phyloP scores from a whole-genome alignment of 1,140 invertebrate genomes.

The Drosophila ficusphila region DNA sequence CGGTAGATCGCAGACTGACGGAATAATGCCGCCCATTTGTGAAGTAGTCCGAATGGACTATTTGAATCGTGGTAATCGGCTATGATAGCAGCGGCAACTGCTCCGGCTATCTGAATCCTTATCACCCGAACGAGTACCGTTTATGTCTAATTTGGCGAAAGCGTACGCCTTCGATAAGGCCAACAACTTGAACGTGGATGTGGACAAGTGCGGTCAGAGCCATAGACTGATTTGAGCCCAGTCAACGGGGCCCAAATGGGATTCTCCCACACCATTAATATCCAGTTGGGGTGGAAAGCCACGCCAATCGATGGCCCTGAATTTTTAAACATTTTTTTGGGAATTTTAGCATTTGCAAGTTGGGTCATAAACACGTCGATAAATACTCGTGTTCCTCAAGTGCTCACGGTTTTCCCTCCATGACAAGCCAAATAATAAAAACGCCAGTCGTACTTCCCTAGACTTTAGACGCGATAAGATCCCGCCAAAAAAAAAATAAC shows the following conservation, averaged over 20 bases:
- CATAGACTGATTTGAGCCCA: slow-evolving; percentile 10
- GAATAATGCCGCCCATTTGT: slow-evolving; percentile 11
- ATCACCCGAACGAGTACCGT: slow-evolving; percentile 45
- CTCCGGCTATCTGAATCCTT: slow-evolving; percentile 52
- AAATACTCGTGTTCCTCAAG: slow-evolving; percentile 12
- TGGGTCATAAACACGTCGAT: slow-evolving; percentile 27
- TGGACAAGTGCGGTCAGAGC: slow-evolving; percentile 26
- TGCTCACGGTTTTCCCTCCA: slow-evolving; percentile 9
- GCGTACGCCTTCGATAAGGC: slow-evolving; percentile 26
- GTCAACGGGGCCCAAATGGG: background rate
- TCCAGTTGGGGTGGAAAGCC: background rate
- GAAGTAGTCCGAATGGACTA: slow-evolving; percentile 21
- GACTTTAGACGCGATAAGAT: slow-evolving; percentile 13
- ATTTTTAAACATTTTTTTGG: slow-evolving; percentile 50
- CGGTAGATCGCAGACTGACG: slow-evolving; percentile 63
- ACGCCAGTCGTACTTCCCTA: background rate
- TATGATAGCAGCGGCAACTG: slow-evolving; percentile 28
- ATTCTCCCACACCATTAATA: slow-evolving; percentile 42
- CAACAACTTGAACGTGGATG: slow-evolving; percentile 2
- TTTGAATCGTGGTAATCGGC: slow-evolving; percentile 32
- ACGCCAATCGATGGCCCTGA: slow-evolving; percentile 22
- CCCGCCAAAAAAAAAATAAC: background rate
- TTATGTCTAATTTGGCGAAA: slow-evolving; percentile 21
- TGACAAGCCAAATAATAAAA: slow-evolving; percentile 16
- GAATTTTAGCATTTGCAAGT: slow-evolving; percentile 55